These are phyloP conservation scores for Glossophaga mutica DNA, from an alignment of 2,797 vertebrate genomes.

Conservation along the genomic window DNA sequence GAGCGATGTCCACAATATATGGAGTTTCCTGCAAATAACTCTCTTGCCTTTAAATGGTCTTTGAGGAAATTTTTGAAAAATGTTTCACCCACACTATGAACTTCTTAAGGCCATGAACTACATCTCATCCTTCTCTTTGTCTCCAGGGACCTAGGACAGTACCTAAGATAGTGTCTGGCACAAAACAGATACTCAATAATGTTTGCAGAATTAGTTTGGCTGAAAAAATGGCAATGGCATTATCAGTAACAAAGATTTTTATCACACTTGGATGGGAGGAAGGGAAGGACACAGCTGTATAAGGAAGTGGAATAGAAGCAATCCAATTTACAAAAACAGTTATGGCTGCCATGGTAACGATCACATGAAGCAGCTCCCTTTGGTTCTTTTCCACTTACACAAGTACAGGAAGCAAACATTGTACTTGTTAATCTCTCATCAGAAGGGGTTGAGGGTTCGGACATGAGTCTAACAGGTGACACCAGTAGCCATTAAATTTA, in stretches of 20 bases:
- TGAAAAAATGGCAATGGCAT: neutral
- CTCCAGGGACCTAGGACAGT: neutral
- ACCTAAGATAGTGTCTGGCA: neutral
- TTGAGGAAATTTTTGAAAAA: neutral
- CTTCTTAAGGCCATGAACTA: neutral
- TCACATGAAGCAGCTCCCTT: conserved; percentile 36
- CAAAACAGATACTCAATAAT: neutral
- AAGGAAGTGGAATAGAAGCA: conserved; percentile 43
- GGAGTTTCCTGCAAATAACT: neutral
- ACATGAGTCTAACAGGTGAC: conserved; percentile 28
- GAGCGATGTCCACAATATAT: neutral
- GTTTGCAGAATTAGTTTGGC: neutral
- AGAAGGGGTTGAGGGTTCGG: neutral
- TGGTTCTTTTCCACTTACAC: conserved; percentile 51
- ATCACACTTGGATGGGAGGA: neutral
- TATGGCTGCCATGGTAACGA: conserved; percentile 47
- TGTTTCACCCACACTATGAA: neutral
- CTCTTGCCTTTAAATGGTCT: neutral
- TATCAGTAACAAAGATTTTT: neutral
- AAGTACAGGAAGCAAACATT: conserved; percentile 62
- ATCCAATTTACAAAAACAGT: conserved; percentile 58
- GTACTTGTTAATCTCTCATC: conserved; percentile 48
- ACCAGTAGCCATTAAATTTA: neutral
- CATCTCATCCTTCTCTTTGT: neutral
- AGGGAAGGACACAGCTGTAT: conserved; percentile 17